Evolutionary conservation across 2,113 vertebrate species (phyloP).

Genomic region (Daubentonia madagascariensis): DNA sequence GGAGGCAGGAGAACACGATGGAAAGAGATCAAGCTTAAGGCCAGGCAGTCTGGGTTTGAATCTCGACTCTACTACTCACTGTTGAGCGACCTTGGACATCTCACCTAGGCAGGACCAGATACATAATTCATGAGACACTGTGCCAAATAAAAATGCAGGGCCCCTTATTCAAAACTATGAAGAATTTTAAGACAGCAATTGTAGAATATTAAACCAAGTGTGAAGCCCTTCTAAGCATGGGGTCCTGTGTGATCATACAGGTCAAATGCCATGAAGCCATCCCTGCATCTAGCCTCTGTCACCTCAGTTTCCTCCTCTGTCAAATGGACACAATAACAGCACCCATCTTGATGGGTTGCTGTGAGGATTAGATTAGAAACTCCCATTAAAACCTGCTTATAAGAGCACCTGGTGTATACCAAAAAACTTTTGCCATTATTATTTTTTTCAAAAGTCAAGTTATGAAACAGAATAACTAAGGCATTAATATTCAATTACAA

Average conservation of each 20-base stretch:
- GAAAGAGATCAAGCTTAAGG: neutral
- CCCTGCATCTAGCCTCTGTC: neutral
- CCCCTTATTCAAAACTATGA: neutral
- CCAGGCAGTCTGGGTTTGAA: neutral
- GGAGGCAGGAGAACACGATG: neutral
- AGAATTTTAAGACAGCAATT: neutral
- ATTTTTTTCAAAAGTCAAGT: neutral
- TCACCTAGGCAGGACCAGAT: neutral
- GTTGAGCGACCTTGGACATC: neutral
- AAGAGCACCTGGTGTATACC: neutral
- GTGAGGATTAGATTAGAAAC: neutral
- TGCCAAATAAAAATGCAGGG: neutral
- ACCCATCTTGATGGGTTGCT: neutral
- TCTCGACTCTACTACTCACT: accelerated
- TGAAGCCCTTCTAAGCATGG: accelerated
- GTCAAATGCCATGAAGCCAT: neutral
- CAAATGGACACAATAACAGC: neutral
- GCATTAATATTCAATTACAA: constrained; percentile 36
- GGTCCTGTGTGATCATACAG: neutral
- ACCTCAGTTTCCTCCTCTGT: neutral
- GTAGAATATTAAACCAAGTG: neutral
- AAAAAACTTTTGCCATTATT: neutral
- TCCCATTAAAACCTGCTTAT: neutral
- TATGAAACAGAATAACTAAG: constrained; percentile 16
- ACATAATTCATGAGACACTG: neutral